A percentile compares a stretch with the other conserved stretches of the same genome.
Conservation (phyloP, 1,140 invertebrate genomes). For the Mycetomoellerius zeteki region DNA sequence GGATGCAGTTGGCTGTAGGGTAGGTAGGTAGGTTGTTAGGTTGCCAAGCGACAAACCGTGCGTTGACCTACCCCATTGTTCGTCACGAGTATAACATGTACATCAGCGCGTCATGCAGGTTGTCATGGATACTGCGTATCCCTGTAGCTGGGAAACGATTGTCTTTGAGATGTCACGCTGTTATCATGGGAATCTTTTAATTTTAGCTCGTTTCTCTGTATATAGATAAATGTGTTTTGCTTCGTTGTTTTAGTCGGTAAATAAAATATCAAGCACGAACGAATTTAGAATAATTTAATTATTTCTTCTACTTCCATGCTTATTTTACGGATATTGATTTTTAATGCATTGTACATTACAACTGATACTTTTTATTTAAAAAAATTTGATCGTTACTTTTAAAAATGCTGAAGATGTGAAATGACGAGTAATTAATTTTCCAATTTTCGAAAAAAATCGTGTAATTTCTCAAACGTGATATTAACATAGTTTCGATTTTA, state of each 20-base stretch:
- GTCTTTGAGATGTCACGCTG: slow-evolving; percentile 56
- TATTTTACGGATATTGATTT: background rate
- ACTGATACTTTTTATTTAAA: background rate
- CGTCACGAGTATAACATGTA: slow-evolving; percentile 55
- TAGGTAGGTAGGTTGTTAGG: slow-evolving; percentile 79
- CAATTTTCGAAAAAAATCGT: background rate
- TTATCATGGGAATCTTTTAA: slow-evolving; percentile 34
- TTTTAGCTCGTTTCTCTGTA: background rate
- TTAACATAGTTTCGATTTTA: background rate
- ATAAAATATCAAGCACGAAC: background rate
- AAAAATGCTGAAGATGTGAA: background rate
- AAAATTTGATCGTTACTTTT: background rate
- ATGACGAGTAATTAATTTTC: background rate
- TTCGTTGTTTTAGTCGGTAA: background rate
- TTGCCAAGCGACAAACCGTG: slow-evolving; percentile 83
- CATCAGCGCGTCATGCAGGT: slow-evolving; percentile 66
- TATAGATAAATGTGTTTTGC: background rate
- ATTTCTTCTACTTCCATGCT: background rate
- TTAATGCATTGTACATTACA: background rate
- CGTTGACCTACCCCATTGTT: slow-evolving; percentile 81
- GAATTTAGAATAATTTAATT: background rate
- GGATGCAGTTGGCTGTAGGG: slow-evolving; percentile 76
- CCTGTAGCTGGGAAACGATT: slow-evolving; percentile 66
- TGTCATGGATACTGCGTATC: slow-evolving; percentile 74
- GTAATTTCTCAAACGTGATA: background rate